Percentiles rank a stretch among this genome's conserved stretches.
Evolutionary conservation across 2,888 invertebrate species (phyloP).

Genomic region (Tuberolachnus salignus): DNA sequence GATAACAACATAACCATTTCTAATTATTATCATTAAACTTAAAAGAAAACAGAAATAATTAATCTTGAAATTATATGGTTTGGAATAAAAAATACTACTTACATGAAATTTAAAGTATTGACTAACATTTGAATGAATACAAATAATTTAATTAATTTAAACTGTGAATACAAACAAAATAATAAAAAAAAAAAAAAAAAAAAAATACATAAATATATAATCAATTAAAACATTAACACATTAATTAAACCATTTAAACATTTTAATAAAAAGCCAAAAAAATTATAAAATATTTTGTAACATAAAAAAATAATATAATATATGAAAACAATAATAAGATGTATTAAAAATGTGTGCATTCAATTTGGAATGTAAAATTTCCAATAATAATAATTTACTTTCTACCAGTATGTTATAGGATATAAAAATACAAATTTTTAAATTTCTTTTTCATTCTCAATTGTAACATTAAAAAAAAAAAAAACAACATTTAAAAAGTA

Average conservation of each 20-base stretch:
- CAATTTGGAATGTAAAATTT: slow-evolving; percentile 50
- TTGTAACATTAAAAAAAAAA: slow-evolving; percentile 7
- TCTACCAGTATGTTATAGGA: background rate
- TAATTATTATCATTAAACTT: slow-evolving; percentile 34
- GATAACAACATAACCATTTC: slow-evolving; percentile 12
- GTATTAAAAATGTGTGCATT: slow-evolving; percentile 39
- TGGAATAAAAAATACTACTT: background rate
- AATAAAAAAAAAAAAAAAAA: slow-evolving; percentile 1
- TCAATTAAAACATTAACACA: slow-evolving; percentile 13
- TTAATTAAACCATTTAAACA: slow-evolving; percentile 23
- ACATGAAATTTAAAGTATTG: slow-evolving; percentile 11
- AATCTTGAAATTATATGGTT: slow-evolving; percentile 28
- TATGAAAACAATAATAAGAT: slow-evolving; percentile 32
- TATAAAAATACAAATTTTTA: slow-evolving; percentile 41
- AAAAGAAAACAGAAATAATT: slow-evolving; percentile 20
- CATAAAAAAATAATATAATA: slow-evolving; percentile 12
- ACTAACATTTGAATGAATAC: slow-evolving; percentile 16
- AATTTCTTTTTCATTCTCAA: slow-evolving; percentile 3
- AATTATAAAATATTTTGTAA: slow-evolving; percentile 35
- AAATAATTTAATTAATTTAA: slow-evolving; percentile 24
- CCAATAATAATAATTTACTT: slow-evolving; percentile 42
- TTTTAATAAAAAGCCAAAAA: slow-evolving; percentile 29
- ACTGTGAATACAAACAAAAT: slow-evolving; percentile 37
- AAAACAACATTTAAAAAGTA: slow-evolving; percentile 37
- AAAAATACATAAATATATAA: slow-evolving; percentile 9